Evolutionary conservation across 2,113 vertebrate genomes (phyloP).

Genomic region (Emydura subglobosa): DNA sequence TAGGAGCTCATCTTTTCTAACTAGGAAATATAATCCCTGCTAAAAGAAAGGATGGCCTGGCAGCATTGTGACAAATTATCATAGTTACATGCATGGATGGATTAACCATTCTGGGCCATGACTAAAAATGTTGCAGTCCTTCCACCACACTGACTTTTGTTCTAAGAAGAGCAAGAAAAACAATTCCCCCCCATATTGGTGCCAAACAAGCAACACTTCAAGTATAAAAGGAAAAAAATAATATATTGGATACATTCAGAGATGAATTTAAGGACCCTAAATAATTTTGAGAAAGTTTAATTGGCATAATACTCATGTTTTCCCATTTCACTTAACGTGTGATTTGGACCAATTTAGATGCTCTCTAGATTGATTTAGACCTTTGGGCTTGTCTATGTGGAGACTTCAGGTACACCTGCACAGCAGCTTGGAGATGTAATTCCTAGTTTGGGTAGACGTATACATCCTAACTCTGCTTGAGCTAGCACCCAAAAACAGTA

Average conservation of each 20-base stretch:
- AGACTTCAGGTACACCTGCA: background rate
- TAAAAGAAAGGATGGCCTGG: background rate
- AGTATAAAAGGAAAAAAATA: background rate
- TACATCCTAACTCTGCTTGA: background rate
- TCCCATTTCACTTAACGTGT: fast-evolving
- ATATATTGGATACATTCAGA: background rate
- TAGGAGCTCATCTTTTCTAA: conserved; percentile 2
- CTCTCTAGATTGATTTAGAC: background rate
- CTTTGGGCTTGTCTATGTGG: background rate
- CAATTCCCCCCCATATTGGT: fast-evolving
- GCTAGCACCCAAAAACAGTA: background rate
- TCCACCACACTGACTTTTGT: background rate
- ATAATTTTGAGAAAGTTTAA: background rate
- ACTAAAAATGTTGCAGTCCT: background rate
- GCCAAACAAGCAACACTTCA: background rate
- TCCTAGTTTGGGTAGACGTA: background rate
- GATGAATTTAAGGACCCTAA: background rate
- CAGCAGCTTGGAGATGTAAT: background rate
- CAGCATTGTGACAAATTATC: background rate
- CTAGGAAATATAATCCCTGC: background rate
- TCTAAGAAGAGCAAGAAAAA: background rate
- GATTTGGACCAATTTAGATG: background rate
- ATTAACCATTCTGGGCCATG: background rate
- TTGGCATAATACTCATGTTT: background rate
- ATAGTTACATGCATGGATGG: background rate